phyloP scores from a whole-genome alignment of 1,140 invertebrate genomes.

The Delia radicum region DNA sequence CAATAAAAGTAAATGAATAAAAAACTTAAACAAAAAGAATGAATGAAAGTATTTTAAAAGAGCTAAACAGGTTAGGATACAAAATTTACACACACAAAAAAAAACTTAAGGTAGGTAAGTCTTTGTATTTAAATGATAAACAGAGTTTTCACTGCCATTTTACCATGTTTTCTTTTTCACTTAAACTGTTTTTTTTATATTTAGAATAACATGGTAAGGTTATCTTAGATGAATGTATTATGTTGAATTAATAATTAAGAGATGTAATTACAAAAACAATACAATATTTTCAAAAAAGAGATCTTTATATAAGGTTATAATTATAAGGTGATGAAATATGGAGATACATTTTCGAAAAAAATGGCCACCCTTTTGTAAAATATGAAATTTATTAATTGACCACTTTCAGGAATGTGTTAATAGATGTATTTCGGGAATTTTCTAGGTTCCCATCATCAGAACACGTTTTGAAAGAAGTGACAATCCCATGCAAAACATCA shows the following conservation, averaged over 20 bases:
- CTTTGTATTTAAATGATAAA: not conserved
- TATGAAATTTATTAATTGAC: no score
- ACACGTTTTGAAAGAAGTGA: no score
- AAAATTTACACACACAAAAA: not conserved
- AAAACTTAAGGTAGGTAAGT: not conserved
- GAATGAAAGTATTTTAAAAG: not conserved
- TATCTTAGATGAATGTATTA: not conserved
- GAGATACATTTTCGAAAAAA: no score
- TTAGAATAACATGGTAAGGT: not conserved
- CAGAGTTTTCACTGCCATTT: not conserved
- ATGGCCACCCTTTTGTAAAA: no score
- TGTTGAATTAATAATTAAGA: slow-evolving; percentile 12
- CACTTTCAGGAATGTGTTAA: no score
- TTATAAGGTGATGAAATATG: not conserved
- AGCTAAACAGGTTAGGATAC: not conserved
- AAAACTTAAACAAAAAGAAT: not conserved
- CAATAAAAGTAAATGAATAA: not conserved
- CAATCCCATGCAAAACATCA: no score
- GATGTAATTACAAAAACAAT: not conserved
- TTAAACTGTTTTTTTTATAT: not conserved
- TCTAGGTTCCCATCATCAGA: no score
- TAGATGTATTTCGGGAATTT: no score
- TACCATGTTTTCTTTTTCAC: not conserved
- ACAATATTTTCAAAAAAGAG: not conserved
- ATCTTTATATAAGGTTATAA: not conserved